These are phyloP conservation scores for Eptesicus fuscus DNA, from an alignment of 2,113 vertebrate genomes.

Conservation along the genomic window DNA sequence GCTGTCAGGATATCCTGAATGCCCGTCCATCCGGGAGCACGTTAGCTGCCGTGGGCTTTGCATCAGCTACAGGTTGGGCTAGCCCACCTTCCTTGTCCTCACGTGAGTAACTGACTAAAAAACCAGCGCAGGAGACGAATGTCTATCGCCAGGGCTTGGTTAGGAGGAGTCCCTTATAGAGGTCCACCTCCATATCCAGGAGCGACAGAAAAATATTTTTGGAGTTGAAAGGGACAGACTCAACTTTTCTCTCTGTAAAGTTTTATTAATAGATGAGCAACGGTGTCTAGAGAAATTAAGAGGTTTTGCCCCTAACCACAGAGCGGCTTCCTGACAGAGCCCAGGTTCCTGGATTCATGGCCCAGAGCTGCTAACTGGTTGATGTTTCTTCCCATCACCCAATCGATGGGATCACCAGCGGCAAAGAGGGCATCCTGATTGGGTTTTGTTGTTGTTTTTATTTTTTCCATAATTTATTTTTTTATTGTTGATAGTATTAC, in stretches of 20 bases:
- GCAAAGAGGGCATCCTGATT: background rate
- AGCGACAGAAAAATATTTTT: background rate
- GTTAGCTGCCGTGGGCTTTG: background rate
- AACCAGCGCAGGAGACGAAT: background rate
- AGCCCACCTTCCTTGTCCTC: background rate
- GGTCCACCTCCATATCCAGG: background rate
- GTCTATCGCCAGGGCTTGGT: background rate
- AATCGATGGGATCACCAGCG: background rate
- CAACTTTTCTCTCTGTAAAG: background rate
- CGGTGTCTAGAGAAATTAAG: background rate
- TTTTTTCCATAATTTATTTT: background rate
- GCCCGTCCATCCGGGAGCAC: background rate
- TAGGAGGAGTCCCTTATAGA: background rate
- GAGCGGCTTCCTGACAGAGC: background rate
- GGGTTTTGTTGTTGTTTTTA: background rate
- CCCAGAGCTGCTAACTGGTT: background rate
- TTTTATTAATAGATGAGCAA: background rate
- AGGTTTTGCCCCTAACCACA: background rate
- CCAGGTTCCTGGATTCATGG: background rate
- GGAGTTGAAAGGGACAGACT: background rate
- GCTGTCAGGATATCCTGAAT: background rate
- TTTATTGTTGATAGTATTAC: background rate
- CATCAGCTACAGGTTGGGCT: background rate
- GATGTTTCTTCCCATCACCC: background rate
- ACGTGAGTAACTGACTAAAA: background rate